Evolutionary conservation across 1,140 invertebrate genomes (phyloP).

Genomic region (Polypedilum pembai): DNA sequence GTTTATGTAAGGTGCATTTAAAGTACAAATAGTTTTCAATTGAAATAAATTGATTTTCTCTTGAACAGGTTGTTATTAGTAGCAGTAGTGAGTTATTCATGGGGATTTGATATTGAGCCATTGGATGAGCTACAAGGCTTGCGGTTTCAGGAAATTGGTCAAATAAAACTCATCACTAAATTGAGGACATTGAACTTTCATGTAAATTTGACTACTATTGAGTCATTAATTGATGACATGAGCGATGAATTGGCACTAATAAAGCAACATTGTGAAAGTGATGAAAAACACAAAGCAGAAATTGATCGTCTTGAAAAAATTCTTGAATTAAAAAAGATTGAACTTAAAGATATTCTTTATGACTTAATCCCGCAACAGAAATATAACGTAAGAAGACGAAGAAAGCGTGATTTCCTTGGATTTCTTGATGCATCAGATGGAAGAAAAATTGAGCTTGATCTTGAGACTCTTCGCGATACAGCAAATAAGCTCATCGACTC

Average conservation of each 20-base stretch:
- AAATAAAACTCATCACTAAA: background rate
- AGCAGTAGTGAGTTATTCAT: background rate
- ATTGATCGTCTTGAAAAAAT: background rate
- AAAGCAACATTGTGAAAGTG: background rate
- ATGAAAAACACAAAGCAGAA: background rate
- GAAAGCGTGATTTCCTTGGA: background rate
- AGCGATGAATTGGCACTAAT: background rate
- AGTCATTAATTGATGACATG: background rate
- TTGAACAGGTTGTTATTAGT: background rate
- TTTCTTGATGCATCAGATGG: background rate
- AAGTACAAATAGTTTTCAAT: no score
- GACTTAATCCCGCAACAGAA: background rate
- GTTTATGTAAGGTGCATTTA: no score
- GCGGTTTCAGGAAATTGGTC: background rate
- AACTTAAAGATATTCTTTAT: background rate
- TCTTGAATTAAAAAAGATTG: background rate
- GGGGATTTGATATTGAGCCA: background rate
- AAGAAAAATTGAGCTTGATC: background rate
- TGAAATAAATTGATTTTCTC: background rate
- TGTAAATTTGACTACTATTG: background rate
- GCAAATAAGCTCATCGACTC: background rate
- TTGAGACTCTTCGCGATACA: background rate
- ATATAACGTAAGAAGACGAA: background rate
- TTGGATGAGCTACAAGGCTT: background rate
- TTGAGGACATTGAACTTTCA: background rate